Percentiles rank a stretch among this genome's conserved stretches.
Evolutionary conservation across 2,888 invertebrate genomes (phyloP).

Genomic region (Lissocephala sabroskyi): DNA sequence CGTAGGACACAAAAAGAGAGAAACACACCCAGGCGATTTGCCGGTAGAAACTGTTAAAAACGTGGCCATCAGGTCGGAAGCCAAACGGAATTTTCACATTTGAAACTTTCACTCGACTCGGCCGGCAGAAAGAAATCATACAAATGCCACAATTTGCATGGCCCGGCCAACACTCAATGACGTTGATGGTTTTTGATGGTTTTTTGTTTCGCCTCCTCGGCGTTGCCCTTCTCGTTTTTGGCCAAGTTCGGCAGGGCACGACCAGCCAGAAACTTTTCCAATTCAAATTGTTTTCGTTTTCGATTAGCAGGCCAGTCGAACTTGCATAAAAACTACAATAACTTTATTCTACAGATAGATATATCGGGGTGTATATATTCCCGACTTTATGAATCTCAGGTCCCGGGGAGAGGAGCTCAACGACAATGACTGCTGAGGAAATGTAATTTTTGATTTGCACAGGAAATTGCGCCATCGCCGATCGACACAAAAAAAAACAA

Average conservation of each 20-base stretch:
- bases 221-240: conserved; percentile 26
- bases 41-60: conserved; percentile 54
- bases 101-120: conserved; percentile 24
- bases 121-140: conserved; percentile 28
- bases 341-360: too few species aligned
- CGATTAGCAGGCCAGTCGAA: conserved; percentile 24
- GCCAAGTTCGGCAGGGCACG: conserved; percentile 15
- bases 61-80: conserved; percentile 47
- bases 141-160: conserved; percentile 39
- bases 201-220: conserved; percentile 26
- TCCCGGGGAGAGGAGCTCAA: too few species aligned
- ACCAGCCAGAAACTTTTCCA: conserved; percentile 44
- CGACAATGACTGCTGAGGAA: too few species aligned
- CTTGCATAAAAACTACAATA: neutral
- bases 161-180: too few species aligned
- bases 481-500: too few species aligned
- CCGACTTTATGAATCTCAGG: too few species aligned
- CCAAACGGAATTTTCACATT: conserved; percentile 34
- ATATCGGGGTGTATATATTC: too few species aligned
- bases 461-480: conserved; percentile 29
- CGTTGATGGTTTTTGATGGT: conserved; percentile 7
- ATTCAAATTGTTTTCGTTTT: conserved; percentile 52
- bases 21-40: conserved; percentile 40
- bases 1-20: conserved; percentile 9
- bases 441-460: conserved; percentile 41